Base-by-base conservation (phyloP, 2,888 invertebrate genomes). In the Kuschelorhynchus macadamiae region DNA sequence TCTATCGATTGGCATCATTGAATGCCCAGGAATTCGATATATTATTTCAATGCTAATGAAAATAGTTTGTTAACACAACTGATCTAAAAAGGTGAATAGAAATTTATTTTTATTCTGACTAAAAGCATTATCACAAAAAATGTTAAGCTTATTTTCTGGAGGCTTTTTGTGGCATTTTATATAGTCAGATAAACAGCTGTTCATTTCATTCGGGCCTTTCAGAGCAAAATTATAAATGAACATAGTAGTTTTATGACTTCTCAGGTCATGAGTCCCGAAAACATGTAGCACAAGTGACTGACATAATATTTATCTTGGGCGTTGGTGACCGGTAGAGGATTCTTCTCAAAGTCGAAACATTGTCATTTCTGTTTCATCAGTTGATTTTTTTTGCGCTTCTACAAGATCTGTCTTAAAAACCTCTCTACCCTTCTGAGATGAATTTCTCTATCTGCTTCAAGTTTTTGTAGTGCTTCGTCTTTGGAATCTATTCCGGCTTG, bases 1-100 rank as follows among this genome's bases (percentile, higher is more conserved):
- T 14, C 74, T 30, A 64, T 74, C 73, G 1, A 75, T 63, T 0
- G 75, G 74, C 74, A 75, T 75, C 76, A 75, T 75, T 0, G 72
- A 73, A 52, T 75, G 75, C 5, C 74, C 75, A 33, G 75, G 73
- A 11, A 75, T 42, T 0, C 72, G 73, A 25, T 73, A 76, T n/a
- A 17, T 65, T 4, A 76, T 44, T 20, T 67, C 46, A 33, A 70
- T 63, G 33, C 16, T 70, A 52, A 71, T 42, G 63, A 75, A 75
- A 5, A 57, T 16, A 7, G 16, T 41, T 2, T 14, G 14, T 36
- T 32, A 36, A 36, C 46, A 46, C 18, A 63, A 36, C 21, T 32
- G 39, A 39, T 63, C 56, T 16, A 63, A 50, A 46, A 42, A 63
- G 3, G 63, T 55, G 25, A 47, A 63, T 12, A 63, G 16, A 47